Percentiles rank a stretch among this genome's conserved stretches.
These are phyloP conservation scores for Hemitrygon akajei DNA, from an alignment of 2,797 vertebrate genomes.

Conservation along the genomic window DNA sequence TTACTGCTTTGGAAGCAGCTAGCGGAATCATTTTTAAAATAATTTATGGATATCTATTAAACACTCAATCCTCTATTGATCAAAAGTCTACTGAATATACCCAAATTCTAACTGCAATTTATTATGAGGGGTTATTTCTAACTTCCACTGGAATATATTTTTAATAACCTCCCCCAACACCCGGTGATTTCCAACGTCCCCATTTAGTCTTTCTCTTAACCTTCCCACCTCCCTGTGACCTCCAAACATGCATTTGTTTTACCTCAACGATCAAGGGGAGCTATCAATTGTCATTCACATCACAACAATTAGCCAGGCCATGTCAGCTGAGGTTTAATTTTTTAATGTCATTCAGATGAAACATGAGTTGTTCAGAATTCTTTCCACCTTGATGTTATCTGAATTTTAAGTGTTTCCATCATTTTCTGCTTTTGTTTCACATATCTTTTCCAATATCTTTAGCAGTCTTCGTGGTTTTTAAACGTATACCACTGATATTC, in stretches of 20 bases:
- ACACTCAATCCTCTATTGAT: neutral
- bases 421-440: slow-evolving; percentile 18
- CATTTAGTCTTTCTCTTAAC: too few species aligned
- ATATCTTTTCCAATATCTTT: neutral
- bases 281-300: neutral
- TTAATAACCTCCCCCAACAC: neutral
- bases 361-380: neutral
- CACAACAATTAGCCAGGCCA: too few species aligned
- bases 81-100: too few species aligned
- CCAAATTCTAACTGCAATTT: neutral
- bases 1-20: neutral
- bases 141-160: neutral
- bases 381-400: neutral
- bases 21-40: neutral
- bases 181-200: too few species aligned
- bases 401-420: neutral
- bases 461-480: too few species aligned
- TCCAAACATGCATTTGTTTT: neutral
- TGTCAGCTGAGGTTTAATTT: neutral
- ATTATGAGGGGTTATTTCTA: neutral
- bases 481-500: too few species aligned
- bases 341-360: neutral
- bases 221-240: too few species aligned
- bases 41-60: neutral
- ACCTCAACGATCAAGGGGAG: neutral